Percentiles rank a stretch among this genome's conserved stretches.
These are phyloP conservation scores for Chromobotia macracanthus DNA, from an alignment of 2,797 vertebrate species.

Conservation along the genomic window DNA sequence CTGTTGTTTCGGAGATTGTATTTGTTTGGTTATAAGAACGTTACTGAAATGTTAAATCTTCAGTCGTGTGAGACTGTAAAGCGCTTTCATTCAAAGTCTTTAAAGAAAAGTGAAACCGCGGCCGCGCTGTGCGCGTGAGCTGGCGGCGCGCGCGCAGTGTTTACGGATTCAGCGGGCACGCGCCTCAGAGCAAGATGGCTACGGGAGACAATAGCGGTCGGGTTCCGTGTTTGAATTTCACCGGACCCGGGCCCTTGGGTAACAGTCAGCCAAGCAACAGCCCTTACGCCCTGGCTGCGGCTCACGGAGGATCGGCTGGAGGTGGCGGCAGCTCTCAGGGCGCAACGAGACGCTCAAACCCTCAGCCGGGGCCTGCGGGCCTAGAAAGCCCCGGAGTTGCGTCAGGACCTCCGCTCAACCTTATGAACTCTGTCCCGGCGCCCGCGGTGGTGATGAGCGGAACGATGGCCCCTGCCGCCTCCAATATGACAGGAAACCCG, in stretches of 20 bases:
- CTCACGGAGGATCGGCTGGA: constrained; percentile 72
- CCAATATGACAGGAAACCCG: constrained; percentile 77
- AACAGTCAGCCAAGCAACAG: constrained; percentile 82
- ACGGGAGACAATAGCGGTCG: constrained; percentile 85
- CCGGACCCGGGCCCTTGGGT: constrained; percentile 76
- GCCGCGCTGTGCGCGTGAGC: not conserved
- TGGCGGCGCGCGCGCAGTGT: constrained; percentile 39
- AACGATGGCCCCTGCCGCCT: constrained; percentile 73
- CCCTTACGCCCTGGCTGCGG: constrained; percentile 75
- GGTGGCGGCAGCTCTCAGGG: constrained; percentile 70
- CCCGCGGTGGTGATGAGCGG: constrained; percentile 65
- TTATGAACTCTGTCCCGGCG: constrained; percentile 76
- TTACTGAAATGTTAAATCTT: too few species aligned
- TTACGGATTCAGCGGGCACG: constrained; percentile 55
- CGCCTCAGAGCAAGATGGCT: constrained; percentile 80
- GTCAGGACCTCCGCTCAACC: constrained; percentile 72
- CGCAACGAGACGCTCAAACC: constrained; percentile 76
- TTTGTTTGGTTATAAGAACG: too few species aligned
- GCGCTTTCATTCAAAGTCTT: too few species aligned
- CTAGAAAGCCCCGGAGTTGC: constrained; percentile 76
- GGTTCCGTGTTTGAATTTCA: constrained; percentile 82
- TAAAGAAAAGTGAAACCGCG: not conserved
- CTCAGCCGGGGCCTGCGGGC: constrained; percentile 80
- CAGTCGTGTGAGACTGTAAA: too few species aligned
- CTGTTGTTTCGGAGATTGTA: too few species aligned